These are phyloP conservation scores for Cartodere bifasciata DNA, from an alignment of 2,888 invertebrate genomes.

Conservation along the genomic window DNA sequence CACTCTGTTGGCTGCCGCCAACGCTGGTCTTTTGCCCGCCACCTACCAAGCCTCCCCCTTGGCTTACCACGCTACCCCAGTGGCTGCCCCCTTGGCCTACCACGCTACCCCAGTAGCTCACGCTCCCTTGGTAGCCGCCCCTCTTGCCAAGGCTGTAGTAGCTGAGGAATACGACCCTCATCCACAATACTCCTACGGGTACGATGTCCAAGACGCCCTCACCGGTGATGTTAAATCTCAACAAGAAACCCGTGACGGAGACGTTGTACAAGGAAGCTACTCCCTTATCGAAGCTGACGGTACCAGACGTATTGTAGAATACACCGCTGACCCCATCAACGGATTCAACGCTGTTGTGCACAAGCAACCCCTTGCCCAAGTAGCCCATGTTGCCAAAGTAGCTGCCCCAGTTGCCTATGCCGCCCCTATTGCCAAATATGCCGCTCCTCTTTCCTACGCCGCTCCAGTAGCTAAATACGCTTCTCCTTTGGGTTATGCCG, in stretches of 20 bases:
- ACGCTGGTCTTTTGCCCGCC: slow-evolving; percentile 11
- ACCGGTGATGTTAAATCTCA: slow-evolving; percentile 47
- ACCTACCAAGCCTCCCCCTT: slow-evolving; percentile 9
- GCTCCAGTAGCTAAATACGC: slow-evolving; percentile 16
- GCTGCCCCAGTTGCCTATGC: slow-evolving; percentile 21
- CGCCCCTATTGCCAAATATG: slow-evolving; percentile 20
- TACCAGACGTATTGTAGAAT: slow-evolving; percentile 50
- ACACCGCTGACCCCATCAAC: slow-evolving; percentile 40
- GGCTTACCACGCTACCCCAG: slow-evolving; percentile 15
- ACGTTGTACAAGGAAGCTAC: slow-evolving; percentile 48
- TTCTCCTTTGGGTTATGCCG: slow-evolving; percentile 9
- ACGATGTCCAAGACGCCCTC: slow-evolving; percentile 43
- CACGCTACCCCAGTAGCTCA: slow-evolving; percentile 13
- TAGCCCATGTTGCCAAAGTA: slow-evolving; percentile 28
- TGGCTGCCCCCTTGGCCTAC: slow-evolving; percentile 1
- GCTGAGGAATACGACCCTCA: slow-evolving; percentile 27
- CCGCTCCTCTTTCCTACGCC: slow-evolving; percentile 17
- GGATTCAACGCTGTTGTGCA: slow-evolving; percentile 46
- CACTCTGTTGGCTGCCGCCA: slow-evolving; percentile 17
- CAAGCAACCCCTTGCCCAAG: slow-evolving; percentile 35
- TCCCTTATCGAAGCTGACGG: slow-evolving; percentile 46
- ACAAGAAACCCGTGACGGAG: slow-evolving; percentile 49
- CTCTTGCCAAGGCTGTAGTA: slow-evolving; percentile 23
- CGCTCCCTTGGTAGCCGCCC: too few relatives aligned
- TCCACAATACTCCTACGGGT: slow-evolving; percentile 44